phyloP scores from a whole-genome alignment of 2,797 vertebrate species.

The Denticeps clupeoides region DNA sequence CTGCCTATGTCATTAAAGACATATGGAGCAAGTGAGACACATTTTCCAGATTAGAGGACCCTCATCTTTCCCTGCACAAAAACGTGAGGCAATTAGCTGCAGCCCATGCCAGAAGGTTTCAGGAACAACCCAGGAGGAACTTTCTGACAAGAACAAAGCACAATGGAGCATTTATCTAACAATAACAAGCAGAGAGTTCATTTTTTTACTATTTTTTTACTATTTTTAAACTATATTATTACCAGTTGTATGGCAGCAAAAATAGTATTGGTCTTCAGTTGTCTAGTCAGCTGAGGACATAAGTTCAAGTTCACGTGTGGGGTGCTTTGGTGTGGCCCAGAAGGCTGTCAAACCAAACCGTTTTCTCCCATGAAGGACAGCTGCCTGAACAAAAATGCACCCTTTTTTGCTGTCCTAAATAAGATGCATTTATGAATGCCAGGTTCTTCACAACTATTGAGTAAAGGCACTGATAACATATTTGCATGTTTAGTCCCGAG shows the following conservation, averaged over 20 bases:
- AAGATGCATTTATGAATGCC: too few species aligned
- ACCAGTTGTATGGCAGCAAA: neutral
- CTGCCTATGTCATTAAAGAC: slow-evolving; percentile 30
- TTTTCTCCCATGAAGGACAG: too few species aligned
- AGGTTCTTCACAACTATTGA: too few species aligned
- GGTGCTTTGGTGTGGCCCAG: too few species aligned
- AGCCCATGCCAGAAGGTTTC: slow-evolving; percentile 21
- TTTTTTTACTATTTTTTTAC: neutral
- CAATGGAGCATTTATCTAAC: neutral
- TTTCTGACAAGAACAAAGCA: slow-evolving; percentile 1
- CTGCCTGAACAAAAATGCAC: too few species aligned
- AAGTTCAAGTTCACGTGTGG: too few species aligned
- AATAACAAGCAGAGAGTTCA: neutral
- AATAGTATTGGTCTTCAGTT: neutral
- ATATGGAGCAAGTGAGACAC: slow-evolving; percentile 38
- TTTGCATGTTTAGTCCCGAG: too few species aligned
- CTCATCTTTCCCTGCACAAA: slow-evolving; percentile 6
- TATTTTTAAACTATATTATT: neutral
- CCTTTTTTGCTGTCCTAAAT: too few species aligned
- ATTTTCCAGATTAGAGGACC: slow-evolving; percentile 45
- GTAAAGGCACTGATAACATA: too few species aligned
- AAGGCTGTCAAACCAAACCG: too few species aligned
- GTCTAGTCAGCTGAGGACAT: too few species aligned
- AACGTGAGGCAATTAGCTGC: slow-evolving; percentile 22
- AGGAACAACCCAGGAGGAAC: slow-evolving; percentile 7